Percentiles rank a stretch among this genome's conserved stretches.
Conservation (phyloP, 2,113 vertebrate species). For the Hyperopisus bebe region DNA sequence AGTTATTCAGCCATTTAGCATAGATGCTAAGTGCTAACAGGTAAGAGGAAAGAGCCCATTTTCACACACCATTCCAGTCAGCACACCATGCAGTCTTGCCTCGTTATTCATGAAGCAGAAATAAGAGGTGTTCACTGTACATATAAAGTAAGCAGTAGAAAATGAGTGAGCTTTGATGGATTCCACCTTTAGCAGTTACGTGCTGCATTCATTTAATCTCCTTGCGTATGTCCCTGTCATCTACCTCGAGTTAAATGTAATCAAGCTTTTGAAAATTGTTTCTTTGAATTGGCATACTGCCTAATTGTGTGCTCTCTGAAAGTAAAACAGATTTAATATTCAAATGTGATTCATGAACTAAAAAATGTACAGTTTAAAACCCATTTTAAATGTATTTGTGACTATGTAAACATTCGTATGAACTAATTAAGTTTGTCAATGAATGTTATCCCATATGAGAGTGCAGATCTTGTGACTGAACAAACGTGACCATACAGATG, state of each 20-base stretch:
- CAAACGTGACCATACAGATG: background rate
- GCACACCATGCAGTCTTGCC: background rate
- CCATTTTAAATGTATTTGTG: background rate
- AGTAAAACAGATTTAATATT: slow-evolving; percentile 1
- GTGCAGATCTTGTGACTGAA: background rate
- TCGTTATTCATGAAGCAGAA: background rate
- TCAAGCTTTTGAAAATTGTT: background rate
- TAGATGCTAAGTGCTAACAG: background rate
- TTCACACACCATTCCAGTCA: background rate
- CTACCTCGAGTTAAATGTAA: background rate
- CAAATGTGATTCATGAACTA: background rate
- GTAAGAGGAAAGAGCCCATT: background rate
- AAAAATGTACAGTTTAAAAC: background rate
- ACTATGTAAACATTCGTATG: background rate
- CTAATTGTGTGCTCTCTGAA: background rate
- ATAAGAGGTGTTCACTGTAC: background rate
- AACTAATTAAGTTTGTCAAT: background rate
- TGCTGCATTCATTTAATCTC: background rate
- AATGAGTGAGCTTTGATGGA: background rate
- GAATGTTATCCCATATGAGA: background rate
- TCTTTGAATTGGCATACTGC: background rate
- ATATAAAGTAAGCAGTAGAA: background rate
- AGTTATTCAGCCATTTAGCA: background rate
- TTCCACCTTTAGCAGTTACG: background rate
- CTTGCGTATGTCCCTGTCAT: background rate